Percentiles rank a stretch among this genome's conserved stretches.
Conservation (phyloP, 2,888 invertebrate genomes). For the Hypomecis atomaria region DNA sequence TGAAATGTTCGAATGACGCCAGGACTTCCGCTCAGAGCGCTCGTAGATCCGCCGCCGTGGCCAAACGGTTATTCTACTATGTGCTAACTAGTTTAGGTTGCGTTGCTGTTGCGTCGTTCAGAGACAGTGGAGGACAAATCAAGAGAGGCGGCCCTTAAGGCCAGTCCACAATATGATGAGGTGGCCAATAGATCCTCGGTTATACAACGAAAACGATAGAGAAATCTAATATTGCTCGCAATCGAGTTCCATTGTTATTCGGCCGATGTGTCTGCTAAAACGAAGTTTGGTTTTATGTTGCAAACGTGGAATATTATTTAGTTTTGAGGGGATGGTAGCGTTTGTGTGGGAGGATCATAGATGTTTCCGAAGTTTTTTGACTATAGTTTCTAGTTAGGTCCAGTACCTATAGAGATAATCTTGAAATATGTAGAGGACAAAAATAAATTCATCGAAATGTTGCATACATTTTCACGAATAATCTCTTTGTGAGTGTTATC, state of each 20-base stretch:
- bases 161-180: constrained; percentile 46
- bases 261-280: constrained; percentile 17
- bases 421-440: not conserved
- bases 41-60: no score
- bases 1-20: no score
- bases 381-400: not conserved
- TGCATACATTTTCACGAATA: no score
- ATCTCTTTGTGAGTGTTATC: no score
- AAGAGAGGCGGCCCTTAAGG: constrained; percentile 7
- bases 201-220: constrained; percentile 32
- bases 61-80: no score
- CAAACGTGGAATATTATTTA: constrained; percentile 8
- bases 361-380: not conserved
- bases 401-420: no score
- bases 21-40: no score
- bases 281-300: constrained; percentile 18
- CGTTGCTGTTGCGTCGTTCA: no score
- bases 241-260: constrained; percentile 29
- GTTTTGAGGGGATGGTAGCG: not conserved
- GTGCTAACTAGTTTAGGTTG: no score
- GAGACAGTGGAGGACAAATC: no score
- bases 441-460: no score
- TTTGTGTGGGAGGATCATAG: not conserved
- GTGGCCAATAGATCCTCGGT: constrained; percentile 27
- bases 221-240: constrained; percentile 24